Evolutionary conservation across 2,797 vertebrate genomes (phyloP).

Genomic region (Lutjanus argentimaculatus): DNA sequence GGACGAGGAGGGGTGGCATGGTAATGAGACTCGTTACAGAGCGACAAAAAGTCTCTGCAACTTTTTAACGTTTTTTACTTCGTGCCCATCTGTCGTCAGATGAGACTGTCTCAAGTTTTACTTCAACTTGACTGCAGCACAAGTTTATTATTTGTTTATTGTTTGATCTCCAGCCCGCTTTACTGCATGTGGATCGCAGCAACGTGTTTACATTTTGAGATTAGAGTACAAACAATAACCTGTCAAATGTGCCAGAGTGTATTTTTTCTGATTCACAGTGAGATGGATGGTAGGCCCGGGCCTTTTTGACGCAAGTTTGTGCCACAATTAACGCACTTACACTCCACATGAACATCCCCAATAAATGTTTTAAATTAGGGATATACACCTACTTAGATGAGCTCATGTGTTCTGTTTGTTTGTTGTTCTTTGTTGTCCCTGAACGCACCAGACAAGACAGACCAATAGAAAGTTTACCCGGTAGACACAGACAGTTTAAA

Average conservation of each 20-base stretch:
- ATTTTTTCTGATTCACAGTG: not conserved
- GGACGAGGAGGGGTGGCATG: slow-evolving; percentile 64
- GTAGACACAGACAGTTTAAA: slow-evolving; percentile 40
- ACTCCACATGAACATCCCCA: not conserved
- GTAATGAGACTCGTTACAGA: slow-evolving; percentile 89
- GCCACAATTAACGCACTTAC: not conserved
- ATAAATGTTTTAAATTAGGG: not conserved
- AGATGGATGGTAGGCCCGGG: no score
- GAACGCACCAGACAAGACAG: slow-evolving; percentile 59
- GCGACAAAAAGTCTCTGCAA: slow-evolving; percentile 82
- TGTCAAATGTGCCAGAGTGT: not conserved
- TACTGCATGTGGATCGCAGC: not conserved
- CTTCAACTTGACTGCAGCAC: not conserved
- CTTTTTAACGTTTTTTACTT: slow-evolving; percentile 58
- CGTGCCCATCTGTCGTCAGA: slow-evolving; percentile 49
- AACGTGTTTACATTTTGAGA: not conserved
- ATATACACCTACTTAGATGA: not conserved
- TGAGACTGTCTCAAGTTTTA: not conserved
- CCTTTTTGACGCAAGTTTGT: not conserved
- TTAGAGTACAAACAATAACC: not conserved
- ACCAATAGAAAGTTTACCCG: slow-evolving; percentile 61
- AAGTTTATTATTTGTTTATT: not conserved
- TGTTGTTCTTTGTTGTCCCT: slow-evolving; percentile 43
- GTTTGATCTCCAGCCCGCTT: not conserved
- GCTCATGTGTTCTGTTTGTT: slow-evolving; percentile 2